Percentiles rank a stretch among this genome's conserved stretches.
phyloP scores from a whole-genome alignment of 2,888 invertebrate species.

The Drosophila suboccidentalis region DNA sequence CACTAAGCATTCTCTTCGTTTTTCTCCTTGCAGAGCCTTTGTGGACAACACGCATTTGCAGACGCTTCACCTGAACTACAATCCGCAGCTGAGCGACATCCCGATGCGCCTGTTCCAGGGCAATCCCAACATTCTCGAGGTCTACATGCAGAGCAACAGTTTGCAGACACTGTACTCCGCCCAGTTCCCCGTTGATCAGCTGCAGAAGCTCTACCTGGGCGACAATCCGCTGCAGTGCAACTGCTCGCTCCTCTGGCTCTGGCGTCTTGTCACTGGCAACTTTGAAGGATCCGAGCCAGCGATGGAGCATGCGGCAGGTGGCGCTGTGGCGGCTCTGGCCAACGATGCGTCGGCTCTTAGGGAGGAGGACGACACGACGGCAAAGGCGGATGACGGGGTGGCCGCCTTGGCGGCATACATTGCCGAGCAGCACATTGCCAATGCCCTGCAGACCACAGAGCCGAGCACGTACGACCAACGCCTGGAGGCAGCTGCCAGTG shows the following conservation, averaged over 20 bases:
- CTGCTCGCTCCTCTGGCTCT: constrained; percentile 94
- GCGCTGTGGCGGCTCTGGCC: constrained; percentile 80
- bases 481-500: constrained; percentile 45
- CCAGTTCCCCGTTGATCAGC: constrained; percentile 93
- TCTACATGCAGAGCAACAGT: constrained; percentile 92
- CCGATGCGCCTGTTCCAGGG: constrained; percentile 94
- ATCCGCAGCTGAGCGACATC: constrained; percentile 90
- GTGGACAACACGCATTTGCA: constrained; percentile 94
- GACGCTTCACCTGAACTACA: constrained; percentile 91
- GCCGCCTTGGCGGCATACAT: constrained; percentile 78
- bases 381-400: constrained; percentile 65
- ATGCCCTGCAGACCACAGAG: constrained; percentile 69
- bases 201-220: constrained; percentile 91
- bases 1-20: not conserved
- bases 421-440: constrained; percentile 76
- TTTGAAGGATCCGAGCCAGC: constrained; percentile 74
- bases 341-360: constrained; percentile 54
- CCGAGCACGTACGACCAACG: constrained; percentile 61
- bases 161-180: constrained; percentile 91
- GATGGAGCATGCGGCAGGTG: constrained; percentile 68
- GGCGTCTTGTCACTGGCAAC: constrained; percentile 88
- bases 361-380: constrained; percentile 61
- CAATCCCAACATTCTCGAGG: constrained; percentile 91
- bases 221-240: constrained; percentile 95
- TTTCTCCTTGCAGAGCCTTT: constrained; percentile 88